phyloP scores from a whole-genome alignment of 2,797 vertebrate genomes.

The Adelosebastes latens region DNA sequence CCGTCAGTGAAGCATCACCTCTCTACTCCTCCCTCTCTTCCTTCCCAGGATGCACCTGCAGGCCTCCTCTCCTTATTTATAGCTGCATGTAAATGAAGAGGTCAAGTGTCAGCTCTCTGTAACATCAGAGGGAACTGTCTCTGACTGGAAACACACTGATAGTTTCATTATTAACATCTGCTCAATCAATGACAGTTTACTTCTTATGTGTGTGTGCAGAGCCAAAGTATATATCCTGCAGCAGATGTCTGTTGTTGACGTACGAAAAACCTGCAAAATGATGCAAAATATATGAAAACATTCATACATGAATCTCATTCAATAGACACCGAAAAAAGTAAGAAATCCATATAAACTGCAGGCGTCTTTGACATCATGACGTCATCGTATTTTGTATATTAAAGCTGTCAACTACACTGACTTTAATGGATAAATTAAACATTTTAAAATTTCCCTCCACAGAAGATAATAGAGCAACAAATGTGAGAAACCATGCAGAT shows the following conservation, averaged over 20 bases:
- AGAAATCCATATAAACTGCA: neutral
- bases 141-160: slow-evolving; percentile 17
- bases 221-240: neutral
- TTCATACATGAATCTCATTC: neutral
- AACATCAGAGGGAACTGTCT: neutral
- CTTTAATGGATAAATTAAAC: too few species aligned
- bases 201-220: neutral
- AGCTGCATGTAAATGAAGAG: slow-evolving; percentile 30
- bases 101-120: neutral
- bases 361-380: too few species aligned
- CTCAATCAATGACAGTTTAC: neutral
- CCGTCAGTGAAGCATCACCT: too few species aligned
- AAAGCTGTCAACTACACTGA: neutral
- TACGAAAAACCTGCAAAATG: neutral
- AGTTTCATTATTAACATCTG: neutral
- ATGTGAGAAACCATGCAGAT: neutral
- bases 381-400: neutral
- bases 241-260: neutral
- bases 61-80: neutral
- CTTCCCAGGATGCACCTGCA: slow-evolving; percentile 61
- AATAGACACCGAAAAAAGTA: neutral
- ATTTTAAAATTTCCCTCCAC: neutral
- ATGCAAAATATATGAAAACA: neutral
- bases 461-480: neutral
- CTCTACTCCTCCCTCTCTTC: too few species aligned